A percentile compares a stretch with the other conserved stretches of the same genome.
Conservation (phyloP, 2,113 vertebrate genomes). For the Holacanthus passer region DNA sequence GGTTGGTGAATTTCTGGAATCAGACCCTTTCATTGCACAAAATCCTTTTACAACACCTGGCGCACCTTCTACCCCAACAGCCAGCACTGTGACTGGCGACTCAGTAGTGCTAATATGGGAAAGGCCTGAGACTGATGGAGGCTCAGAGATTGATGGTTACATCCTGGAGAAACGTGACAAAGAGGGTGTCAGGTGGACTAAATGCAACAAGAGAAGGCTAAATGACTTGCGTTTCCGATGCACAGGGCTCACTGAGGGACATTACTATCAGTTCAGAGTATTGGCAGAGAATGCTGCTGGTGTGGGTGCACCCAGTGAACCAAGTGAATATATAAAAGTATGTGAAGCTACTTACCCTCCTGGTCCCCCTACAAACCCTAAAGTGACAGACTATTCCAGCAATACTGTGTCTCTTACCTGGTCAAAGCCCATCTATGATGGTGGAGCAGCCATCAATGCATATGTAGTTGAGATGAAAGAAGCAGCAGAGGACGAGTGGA, state of each 20-base stretch:
- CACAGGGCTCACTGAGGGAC: slow-evolving; percentile 92
- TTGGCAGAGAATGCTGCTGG: slow-evolving; percentile 97
- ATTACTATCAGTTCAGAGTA: slow-evolving; percentile 96
- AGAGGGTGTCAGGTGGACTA: slow-evolving; percentile 95
- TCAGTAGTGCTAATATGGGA: slow-evolving; percentile 94
- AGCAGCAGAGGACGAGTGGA: slow-evolving; percentile 91
- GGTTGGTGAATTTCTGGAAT: slow-evolving; percentile 94
- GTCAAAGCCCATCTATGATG: slow-evolving; percentile 97
- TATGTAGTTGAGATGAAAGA: slow-evolving; percentile 94
- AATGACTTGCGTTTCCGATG: slow-evolving; percentile 92
- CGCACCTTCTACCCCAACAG: slow-evolving; percentile 91
- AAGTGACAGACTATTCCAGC: slow-evolving; percentile 92
- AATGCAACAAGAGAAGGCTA: slow-evolving; percentile 96
- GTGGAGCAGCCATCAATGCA: slow-evolving; percentile 91
- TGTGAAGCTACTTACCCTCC: slow-evolving; percentile 95
- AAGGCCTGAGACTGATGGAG: slow-evolving; percentile 92
- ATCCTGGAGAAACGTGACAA: slow-evolving; percentile 97
- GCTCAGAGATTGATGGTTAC: slow-evolving; percentile 96
- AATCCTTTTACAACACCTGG: slow-evolving; percentile 94
- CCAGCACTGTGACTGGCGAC: slow-evolving; percentile 92
- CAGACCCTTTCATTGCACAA: slow-evolving; percentile 91
- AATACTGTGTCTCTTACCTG: slow-evolving; percentile 92
- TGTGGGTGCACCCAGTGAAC: slow-evolving; percentile 90
- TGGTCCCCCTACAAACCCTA: slow-evolving; percentile 94
- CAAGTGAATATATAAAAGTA: slow-evolving; percentile 92